Percentiles rank a stretch among this genome's conserved stretches.
phyloP scores from a whole-genome alignment of 2,797 vertebrate species.

The Periparus ater region DNA sequence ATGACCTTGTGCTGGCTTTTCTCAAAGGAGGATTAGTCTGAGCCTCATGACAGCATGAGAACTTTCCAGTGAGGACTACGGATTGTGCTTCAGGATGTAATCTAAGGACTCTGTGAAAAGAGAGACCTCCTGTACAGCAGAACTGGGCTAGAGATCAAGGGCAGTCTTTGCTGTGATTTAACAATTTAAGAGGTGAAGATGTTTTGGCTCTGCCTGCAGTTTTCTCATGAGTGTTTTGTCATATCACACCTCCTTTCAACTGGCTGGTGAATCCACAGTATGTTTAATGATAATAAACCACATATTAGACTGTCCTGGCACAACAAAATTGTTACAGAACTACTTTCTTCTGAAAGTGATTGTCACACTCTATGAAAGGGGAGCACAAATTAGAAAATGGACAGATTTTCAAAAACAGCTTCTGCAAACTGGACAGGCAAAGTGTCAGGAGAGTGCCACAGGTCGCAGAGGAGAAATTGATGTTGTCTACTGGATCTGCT shows the following conservation, averaged over 20 bases:
- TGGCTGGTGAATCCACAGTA: background rate
- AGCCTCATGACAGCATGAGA: background rate
- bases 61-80: background rate
- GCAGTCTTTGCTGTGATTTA: background rate
- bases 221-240: background rate
- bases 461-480: background rate
- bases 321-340: background rate
- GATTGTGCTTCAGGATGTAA: background rate
- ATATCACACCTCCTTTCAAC: background rate
- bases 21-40: constrained; percentile 4
- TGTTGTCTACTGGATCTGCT: background rate
- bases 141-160: background rate
- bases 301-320: background rate
- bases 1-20: constrained; percentile 17
- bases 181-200: background rate
- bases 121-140: background rate
- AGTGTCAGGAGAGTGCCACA: background rate
- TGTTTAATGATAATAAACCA: background rate
- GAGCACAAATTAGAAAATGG: background rate
- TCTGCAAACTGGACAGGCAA: background rate
- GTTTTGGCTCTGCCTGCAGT: background rate
- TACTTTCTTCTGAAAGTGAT: background rate
- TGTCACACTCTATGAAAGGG: background rate
- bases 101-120: constrained; percentile 15
- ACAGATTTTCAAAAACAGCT: background rate